These are phyloP conservation scores for Mythimna pallens DNA, from an alignment of 2,888 invertebrate genomes.

Conservation along the genomic window DNA sequence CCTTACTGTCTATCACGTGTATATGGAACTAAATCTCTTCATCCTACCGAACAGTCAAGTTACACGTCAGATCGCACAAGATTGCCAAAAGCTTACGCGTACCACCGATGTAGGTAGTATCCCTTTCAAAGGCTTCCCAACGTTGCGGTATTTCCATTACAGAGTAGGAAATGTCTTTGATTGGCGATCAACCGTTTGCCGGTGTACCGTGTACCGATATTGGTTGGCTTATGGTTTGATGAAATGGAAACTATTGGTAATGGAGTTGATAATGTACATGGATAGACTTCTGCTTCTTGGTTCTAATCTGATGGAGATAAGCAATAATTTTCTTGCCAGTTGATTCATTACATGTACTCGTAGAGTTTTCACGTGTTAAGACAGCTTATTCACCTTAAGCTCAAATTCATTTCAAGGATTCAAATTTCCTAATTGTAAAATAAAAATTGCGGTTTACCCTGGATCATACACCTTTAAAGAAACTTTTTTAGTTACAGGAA, in stretches of 20 bases:
- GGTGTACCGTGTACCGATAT: slow-evolving; percentile 25
- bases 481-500: too few species aligned
- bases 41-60: slow-evolving; percentile 1
- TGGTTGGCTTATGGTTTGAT: slow-evolving; percentile 3
- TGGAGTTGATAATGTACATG: slow-evolving; percentile 3
- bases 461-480: too few species aligned
- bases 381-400: too few species aligned
- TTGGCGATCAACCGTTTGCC: slow-evolving; percentile 32
- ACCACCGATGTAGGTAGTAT: slow-evolving; percentile 12
- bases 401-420: too few species aligned
- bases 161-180: slow-evolving; percentile 38
- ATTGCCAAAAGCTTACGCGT: slow-evolving; percentile 30
- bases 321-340: too few species aligned
- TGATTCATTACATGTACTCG: too few species aligned
- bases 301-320: too few species aligned
- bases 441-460: too few species aligned
- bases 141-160: slow-evolving; percentile 33
- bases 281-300: background rate
- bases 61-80: slow-evolving; percentile 21
- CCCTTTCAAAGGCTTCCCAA: slow-evolving; percentile 34
- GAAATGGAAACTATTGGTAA: slow-evolving; percentile 15
- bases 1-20: background rate
- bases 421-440: too few species aligned
- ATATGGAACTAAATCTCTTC: slow-evolving; percentile 17
- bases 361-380: too few species aligned